phyloP scores from a whole-genome alignment of 2,113 vertebrate species.

The Rousettus leschenaultii region DNA sequence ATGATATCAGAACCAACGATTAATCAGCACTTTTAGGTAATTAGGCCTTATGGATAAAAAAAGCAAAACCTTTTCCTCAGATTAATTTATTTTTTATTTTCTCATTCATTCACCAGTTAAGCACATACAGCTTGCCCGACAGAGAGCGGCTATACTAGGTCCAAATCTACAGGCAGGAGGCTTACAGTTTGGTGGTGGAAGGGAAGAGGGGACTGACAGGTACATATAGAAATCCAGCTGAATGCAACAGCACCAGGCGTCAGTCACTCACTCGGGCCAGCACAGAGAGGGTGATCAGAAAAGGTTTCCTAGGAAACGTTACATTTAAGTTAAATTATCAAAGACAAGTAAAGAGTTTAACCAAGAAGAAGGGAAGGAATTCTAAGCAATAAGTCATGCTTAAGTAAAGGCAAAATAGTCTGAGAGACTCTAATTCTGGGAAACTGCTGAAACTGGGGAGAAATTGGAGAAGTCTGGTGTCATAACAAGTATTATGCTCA shows the following conservation, averaged over 20 bases:
- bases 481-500: rapidly evolving
- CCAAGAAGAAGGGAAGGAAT: not conserved
- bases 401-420: not conserved
- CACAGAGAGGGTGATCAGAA: not conserved
- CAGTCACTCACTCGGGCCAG: not conserved
- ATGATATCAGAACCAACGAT: not conserved
- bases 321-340: not conserved
- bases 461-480: not conserved
- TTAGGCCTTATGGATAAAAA: constrained; percentile 1
- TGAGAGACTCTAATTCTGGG: not conserved
- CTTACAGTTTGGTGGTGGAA: not conserved
- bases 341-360: not conserved
- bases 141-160: not conserved
- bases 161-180: not conserved
- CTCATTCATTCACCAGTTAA: not conserved
- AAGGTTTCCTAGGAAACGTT: rapidly evolving
- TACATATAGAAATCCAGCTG: not conserved
- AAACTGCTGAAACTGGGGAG: not conserved
- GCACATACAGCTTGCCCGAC: not conserved
- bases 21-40: constrained; percentile 9
- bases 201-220: rapidly evolving
- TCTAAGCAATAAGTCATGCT: not conserved
- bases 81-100: not conserved
- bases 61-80: not conserved
- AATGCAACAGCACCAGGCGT: rapidly evolving